Evolutionary conservation across 2,113 vertebrate species (phyloP).

Genomic region (Thinocorus orbignyianus): DNA sequence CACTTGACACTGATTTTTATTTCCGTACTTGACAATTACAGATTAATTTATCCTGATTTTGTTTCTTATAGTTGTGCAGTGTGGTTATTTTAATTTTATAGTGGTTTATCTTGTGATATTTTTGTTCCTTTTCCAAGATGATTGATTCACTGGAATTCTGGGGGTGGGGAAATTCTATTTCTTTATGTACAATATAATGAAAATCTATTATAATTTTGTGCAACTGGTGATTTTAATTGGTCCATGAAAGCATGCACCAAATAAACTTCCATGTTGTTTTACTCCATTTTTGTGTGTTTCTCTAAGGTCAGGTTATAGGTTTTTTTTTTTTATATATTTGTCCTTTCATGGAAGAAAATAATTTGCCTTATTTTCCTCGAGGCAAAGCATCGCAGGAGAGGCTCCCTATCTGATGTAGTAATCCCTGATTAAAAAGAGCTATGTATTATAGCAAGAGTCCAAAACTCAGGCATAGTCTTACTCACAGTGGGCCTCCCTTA

Average conservation of each 20-base stretch:
- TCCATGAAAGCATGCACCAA: neutral
- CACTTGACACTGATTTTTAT: neutral
- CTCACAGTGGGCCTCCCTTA: neutral
- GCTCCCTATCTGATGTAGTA: neutral
- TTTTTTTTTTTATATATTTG: neutral
- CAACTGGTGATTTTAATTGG: neutral
- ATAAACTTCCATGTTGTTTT: neutral
- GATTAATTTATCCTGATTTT: neutral
- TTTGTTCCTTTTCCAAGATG: neutral
- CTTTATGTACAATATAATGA: neutral
- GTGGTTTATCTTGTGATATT: neutral
- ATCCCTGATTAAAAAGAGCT: neutral
- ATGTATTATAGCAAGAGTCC: neutral
- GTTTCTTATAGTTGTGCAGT: neutral
- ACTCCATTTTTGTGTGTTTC: neutral
- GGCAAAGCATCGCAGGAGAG: neutral
- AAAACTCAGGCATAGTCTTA: neutral
- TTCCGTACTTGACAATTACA: neutral
- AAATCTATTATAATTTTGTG: neutral
- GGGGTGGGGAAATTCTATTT: neutral
- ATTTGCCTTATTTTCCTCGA: neutral
- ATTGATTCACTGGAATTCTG: neutral
- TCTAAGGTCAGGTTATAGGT: neutral
- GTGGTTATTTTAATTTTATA: neutral
- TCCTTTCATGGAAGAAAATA: neutral